Percentiles rank a stretch among this genome's conserved stretches.
Evolutionary conservation across 2,888 invertebrate genomes (phyloP).

Genomic region (Elysia crispata): DNA sequence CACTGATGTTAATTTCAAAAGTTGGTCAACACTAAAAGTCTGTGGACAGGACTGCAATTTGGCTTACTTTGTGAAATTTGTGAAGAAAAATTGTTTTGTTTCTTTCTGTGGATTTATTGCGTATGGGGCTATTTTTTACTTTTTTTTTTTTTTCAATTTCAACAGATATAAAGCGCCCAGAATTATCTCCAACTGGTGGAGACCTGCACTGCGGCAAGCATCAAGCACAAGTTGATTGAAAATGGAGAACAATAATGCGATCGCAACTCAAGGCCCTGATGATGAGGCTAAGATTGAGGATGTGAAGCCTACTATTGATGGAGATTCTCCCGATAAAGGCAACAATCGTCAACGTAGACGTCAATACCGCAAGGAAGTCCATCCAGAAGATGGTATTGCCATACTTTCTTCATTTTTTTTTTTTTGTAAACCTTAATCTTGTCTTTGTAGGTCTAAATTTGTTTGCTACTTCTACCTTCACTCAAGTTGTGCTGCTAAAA

Average conservation of each 20-base stretch:
- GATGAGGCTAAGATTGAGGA: conserved; percentile 48
- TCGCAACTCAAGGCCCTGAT: conserved; percentile 42
- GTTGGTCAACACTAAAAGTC: too few species aligned
- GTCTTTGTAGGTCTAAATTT: too few species aligned
- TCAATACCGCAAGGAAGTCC: conserved; percentile 31
- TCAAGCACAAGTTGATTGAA: conserved; percentile 3
- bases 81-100: too few species aligned
- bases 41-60: too few species aligned
- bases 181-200: conserved; percentile 49
- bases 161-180: conserved; percentile 42
- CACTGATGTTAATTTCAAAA: too few species aligned
- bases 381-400: conserved; percentile 43
- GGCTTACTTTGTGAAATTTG: too few species aligned
- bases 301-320: conserved; percentile 45
- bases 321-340: conserved; percentile 36
- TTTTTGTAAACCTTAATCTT: too few species aligned
- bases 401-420: too few species aligned
- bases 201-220: conserved; percentile 44
- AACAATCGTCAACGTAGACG: conserved; percentile 33
- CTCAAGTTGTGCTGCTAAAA: too few species aligned
- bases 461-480: too few species aligned
- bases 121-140: too few species aligned
- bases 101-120: too few species aligned
- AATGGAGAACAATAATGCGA: conserved; percentile 49
- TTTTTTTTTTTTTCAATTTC: background rate